phyloP scores from a whole-genome alignment of 2,888 invertebrate species.

The Xestoiulus laeticollis region DNA sequence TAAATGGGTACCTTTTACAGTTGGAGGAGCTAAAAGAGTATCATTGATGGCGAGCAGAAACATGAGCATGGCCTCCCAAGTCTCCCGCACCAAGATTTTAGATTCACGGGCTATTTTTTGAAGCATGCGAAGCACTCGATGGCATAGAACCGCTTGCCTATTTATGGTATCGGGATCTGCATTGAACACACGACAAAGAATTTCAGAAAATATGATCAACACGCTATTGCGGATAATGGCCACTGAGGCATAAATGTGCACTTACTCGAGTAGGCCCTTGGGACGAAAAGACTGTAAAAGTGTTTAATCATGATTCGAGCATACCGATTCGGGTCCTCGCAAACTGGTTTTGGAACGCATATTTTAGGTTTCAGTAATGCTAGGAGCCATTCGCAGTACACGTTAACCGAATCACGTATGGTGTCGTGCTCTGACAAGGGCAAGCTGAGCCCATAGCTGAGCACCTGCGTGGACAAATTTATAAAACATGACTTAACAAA shows the following conservation, averaged over 20 bases:
- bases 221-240: background rate
- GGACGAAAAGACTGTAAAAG: conserved; percentile 93
- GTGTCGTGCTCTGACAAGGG: conserved; percentile 92
- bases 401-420: conserved; percentile 93
- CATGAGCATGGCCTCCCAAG: conserved; percentile 89
- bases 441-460: conserved; percentile 90
- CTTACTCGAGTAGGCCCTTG: conserved; percentile 76
- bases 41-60: conserved; percentile 91
- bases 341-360: conserved; percentile 87
- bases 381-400: conserved; percentile 96
- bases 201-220: background rate
- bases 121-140: conserved; percentile 85
- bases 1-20: conserved; percentile 74
- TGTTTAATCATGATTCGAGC: conserved; percentile 90
- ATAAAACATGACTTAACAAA: conserved; percentile 42
- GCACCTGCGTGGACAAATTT: conserved; percentile 71
- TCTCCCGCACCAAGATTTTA: conserved; percentile 78
- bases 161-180: conserved; percentile 81
- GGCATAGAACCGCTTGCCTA: conserved; percentile 92
- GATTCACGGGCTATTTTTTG: conserved; percentile 83
- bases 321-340: conserved; percentile 89
- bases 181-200: conserved; percentile 49
- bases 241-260: background rate
- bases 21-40: conserved; percentile 89
- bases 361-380: conserved; percentile 85